phyloP scores from a whole-genome alignment of 2,113 vertebrate species.

The Larimichthys crocea region DNA sequence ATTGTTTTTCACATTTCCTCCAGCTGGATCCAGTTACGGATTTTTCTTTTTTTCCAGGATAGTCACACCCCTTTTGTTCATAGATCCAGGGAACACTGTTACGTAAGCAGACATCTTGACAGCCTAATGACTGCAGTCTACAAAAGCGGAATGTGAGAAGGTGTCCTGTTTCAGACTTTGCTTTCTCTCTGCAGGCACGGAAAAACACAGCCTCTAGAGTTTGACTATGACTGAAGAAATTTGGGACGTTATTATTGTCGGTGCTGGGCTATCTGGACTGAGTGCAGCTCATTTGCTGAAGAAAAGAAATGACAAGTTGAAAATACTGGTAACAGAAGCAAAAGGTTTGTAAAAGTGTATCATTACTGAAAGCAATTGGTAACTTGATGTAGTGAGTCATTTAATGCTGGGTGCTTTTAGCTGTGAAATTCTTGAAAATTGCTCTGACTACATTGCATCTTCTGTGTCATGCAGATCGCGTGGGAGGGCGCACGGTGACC shows the following conservation, averaged over 20 bases:
- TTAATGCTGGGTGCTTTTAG: background rate
- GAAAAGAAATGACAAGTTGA: constrained; percentile 66
- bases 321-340: constrained; percentile 79
- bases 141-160: constrained; percentile 9
- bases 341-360: constrained; percentile 73
- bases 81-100: constrained; percentile 66
- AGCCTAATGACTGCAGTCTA: constrained; percentile 28
- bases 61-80: constrained; percentile 42
- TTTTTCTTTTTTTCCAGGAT: constrained; percentile 32
- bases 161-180: constrained; percentile 22
- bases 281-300: constrained; percentile 76
- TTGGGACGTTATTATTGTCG: constrained; percentile 83
- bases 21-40: background rate
- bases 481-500: constrained; percentile 81
- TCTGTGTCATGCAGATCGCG: constrained; percentile 72
- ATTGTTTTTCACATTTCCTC: background rate
- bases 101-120: constrained; percentile 37
- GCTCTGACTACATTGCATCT: background rate
- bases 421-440: background rate
- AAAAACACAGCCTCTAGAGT: background rate
- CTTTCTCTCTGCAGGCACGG: background rate
- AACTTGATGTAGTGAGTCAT: background rate
- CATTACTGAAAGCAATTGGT: background rate
- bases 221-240: constrained; percentile 69
- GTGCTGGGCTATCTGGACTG: constrained; percentile 82